Evolutionary conservation across 2,113 vertebrate species (phyloP).

Genomic region (Archilochus colubris): DNA sequence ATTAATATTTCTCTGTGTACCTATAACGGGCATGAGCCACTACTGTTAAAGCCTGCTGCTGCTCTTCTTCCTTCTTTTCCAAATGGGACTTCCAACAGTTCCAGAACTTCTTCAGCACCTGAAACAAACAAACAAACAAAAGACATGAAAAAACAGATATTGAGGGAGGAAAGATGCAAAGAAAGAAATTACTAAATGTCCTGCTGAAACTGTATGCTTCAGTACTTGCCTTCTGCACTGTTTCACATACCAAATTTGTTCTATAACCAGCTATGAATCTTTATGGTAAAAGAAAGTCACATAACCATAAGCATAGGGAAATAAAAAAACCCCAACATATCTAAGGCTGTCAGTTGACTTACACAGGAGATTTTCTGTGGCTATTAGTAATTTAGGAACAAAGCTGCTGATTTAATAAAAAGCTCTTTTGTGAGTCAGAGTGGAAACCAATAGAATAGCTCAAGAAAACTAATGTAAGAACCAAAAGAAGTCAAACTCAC

Average conservation of each 20-base stretch:
- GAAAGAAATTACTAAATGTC: neutral
- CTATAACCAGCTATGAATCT: neutral
- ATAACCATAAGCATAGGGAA: neutral
- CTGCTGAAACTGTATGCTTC: neutral
- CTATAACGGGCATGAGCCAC: conserved; percentile 75
- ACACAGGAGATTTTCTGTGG: neutral
- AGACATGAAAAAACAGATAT: neutral
- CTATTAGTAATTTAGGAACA: neutral
- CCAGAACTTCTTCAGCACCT: conserved; percentile 84
- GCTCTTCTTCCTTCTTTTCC: conserved; percentile 83
- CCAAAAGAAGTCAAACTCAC: conserved; percentile 44
- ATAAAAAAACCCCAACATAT: neutral
- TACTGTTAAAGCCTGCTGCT: conserved; percentile 55
- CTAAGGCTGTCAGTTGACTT: neutral
- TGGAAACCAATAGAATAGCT: neutral
- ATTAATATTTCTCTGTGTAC: conserved; percentile 51
- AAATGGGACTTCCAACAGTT: conserved; percentile 76
- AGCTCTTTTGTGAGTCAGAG: neutral
- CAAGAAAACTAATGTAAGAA: neutral
- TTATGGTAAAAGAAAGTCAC: neutral
- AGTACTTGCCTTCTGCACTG: neutral
- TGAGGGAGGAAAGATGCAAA: neutral
- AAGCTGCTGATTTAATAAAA: neutral
- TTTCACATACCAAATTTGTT: neutral
- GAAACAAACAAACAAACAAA: neutral